Evolutionary conservation across 1,140 invertebrate genomes (phyloP).

Genomic region (Berghia stephanieae): DNA sequence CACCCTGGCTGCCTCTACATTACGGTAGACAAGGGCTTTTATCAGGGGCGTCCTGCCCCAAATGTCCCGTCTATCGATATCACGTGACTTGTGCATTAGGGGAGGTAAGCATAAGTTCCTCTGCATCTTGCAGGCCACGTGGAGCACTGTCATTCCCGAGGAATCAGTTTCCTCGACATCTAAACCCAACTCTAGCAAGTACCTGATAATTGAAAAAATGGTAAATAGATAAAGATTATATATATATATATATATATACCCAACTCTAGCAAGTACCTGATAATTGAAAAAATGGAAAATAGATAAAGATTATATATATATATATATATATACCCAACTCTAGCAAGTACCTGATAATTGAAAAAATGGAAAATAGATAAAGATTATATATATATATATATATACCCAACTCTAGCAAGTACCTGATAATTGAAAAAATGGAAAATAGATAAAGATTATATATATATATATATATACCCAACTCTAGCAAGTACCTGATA

Average conservation of each 20-base stretch:
- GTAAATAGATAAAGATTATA: background rate
- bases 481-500: too few relatives aligned
- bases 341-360: too few relatives aligned
- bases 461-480: too few relatives aligned
- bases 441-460: too few relatives aligned
- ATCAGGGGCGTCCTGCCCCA: constrained; percentile 29
- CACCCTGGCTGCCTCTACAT: constrained; percentile 20
- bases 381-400: too few relatives aligned
- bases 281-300: background rate
- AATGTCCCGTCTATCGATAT: constrained; percentile 24
- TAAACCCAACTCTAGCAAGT: constrained; percentile 12
- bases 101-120: background rate
- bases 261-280: background rate
- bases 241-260: background rate
- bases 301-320: background rate
- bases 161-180: constrained; percentile 20
- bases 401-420: too few relatives aligned
- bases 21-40: constrained; percentile 29
- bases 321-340: too few relatives aligned
- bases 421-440: too few relatives aligned
- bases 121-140: constrained; percentile 11
- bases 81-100: background rate
- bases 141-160: constrained; percentile 23
- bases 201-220: background rate
- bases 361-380: too few relatives aligned